Conservation (phyloP, 2,113 vertebrate genomes). For the Protomyctophum bolini region DNA sequence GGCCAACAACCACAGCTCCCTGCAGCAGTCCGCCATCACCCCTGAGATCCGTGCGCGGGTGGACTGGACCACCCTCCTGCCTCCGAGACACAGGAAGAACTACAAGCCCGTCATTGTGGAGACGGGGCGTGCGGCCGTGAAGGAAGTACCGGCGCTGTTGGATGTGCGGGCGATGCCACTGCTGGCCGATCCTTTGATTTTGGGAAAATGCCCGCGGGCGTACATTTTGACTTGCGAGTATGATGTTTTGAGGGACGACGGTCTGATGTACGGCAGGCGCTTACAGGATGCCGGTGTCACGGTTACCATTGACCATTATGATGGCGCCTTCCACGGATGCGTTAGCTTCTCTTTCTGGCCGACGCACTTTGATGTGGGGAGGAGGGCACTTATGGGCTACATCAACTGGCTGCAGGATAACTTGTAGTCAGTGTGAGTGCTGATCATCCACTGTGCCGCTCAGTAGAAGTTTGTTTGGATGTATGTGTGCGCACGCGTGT, state of each 20-base stretch:
- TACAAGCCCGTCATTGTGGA: conserved; percentile 77
- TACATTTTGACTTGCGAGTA: conserved; percentile 91
- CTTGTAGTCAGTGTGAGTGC: conserved; percentile 68
- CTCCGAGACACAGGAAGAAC: conserved; percentile 76
- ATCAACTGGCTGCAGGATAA: conserved; percentile 89
- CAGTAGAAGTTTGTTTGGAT: neutral
- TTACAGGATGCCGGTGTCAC: conserved; percentile 84
- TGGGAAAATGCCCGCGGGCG: conserved; percentile 83
- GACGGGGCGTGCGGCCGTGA: conserved; percentile 69
- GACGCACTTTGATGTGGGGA: conserved; percentile 82
- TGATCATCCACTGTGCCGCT: neutral
- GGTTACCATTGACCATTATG: conserved; percentile 86
- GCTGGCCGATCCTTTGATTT: conserved; percentile 80
- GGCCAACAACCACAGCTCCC: conserved; percentile 88
- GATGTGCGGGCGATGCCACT: conserved; percentile 85
- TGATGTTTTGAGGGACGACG: conserved; percentile 92
- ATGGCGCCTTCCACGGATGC: conserved; percentile 91
- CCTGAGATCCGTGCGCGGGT: conserved; percentile 73
- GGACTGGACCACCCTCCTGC: conserved; percentile 88
- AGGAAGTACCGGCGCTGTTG: conserved; percentile 82
- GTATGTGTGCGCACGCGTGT: neutral
- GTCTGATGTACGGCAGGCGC: conserved; percentile 88
- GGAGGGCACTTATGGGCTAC: conserved; percentile 81
- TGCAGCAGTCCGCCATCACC: conserved; percentile 67
- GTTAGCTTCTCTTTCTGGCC: conserved; percentile 88